Evolutionary conservation across 2,888 invertebrate species (phyloP).

Genomic region (Tuberolachnus salignus): DNA sequence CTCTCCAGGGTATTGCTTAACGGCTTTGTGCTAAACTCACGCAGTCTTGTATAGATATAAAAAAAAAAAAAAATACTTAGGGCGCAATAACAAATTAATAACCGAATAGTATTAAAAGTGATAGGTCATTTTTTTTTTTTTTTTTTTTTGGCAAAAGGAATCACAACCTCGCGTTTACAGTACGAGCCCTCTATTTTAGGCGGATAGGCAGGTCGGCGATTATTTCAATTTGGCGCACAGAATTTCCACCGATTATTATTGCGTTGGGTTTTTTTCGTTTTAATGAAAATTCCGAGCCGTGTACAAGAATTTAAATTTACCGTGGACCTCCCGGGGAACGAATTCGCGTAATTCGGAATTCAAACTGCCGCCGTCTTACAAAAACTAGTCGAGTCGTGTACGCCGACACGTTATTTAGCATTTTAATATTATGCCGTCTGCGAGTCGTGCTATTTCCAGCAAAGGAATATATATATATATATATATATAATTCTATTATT

Average conservation of each 20-base stretch:
- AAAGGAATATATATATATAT: constrained; percentile 26
- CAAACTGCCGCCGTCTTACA: constrained; percentile 29
- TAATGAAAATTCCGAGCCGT: constrained; percentile 41
- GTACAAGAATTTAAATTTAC: constrained; percentile 25
- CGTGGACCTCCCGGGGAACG: constrained; percentile 3
- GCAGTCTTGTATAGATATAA: too few species aligned
- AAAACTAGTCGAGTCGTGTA: neutral
- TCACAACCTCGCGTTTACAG: too few species aligned
- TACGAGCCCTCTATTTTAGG: too few species aligned
- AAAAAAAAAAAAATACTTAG: too few species aligned
- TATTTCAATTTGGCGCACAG: neutral
- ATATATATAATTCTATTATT: neutral
- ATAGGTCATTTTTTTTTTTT: too few species aligned
- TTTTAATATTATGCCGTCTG: constrained; percentile 36
- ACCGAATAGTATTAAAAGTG: too few species aligned
- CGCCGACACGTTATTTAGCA: constrained; percentile 32
- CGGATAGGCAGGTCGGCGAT: neutral
- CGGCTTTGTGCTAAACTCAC: too few species aligned
- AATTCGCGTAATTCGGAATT: constrained; percentile 31
- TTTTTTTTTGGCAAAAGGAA: too few species aligned
- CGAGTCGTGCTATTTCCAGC: neutral
- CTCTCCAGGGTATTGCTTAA: too few species aligned
- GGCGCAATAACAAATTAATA: too few species aligned
- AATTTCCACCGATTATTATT: neutral
- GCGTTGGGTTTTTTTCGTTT: constrained; percentile 15